A percentile compares a stretch with the other conserved stretches of the same genome.
phyloP scores from a whole-genome alignment of 2,888 invertebrate species.

The Cerceris ruficornis region DNA sequence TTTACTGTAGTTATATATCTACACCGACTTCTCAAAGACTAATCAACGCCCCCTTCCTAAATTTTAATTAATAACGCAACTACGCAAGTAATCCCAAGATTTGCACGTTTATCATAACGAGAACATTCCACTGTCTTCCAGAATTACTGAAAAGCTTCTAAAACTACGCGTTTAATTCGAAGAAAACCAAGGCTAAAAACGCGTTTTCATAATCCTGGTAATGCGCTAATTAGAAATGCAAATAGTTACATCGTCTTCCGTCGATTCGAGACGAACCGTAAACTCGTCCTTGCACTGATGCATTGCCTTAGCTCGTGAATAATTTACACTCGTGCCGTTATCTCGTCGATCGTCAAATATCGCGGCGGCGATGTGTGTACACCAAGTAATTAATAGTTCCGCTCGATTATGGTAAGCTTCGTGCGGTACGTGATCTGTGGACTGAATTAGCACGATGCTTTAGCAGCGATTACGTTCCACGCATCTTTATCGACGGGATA shows the following conservation, averaged over 20 bases:
- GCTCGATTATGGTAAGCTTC: slow-evolving; percentile 53
- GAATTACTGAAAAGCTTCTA: too few species aligned
- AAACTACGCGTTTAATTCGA: too few species aligned
- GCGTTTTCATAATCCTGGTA: background rate
- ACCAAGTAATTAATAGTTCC: slow-evolving; percentile 55
- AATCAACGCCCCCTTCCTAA: too few species aligned
- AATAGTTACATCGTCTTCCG: background rate
- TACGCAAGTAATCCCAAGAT: too few species aligned
- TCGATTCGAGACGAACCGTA: background rate
- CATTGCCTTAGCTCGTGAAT: slow-evolving; percentile 3
- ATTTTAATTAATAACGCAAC: too few species aligned
- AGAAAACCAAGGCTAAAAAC: background rate
- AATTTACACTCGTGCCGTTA: slow-evolving; percentile 25
- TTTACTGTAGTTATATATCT: too few species aligned
- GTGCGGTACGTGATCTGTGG: slow-evolving; percentile 31
- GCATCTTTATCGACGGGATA: slow-evolving; percentile 11
- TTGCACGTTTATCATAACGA: too few species aligned
- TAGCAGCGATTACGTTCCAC: slow-evolving; percentile 26
- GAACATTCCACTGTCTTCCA: too few species aligned
- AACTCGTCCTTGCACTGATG: background rate
- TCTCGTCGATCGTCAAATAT: slow-evolving; percentile 32
- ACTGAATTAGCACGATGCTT: slow-evolving; percentile 29
- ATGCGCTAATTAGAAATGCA: slow-evolving; percentile 17
- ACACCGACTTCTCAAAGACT: too few species aligned
- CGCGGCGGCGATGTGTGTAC: slow-evolving; percentile 11